Base-by-base conservation (phyloP, 2,888 invertebrate species). In the Mythimna vitellina region DNA sequence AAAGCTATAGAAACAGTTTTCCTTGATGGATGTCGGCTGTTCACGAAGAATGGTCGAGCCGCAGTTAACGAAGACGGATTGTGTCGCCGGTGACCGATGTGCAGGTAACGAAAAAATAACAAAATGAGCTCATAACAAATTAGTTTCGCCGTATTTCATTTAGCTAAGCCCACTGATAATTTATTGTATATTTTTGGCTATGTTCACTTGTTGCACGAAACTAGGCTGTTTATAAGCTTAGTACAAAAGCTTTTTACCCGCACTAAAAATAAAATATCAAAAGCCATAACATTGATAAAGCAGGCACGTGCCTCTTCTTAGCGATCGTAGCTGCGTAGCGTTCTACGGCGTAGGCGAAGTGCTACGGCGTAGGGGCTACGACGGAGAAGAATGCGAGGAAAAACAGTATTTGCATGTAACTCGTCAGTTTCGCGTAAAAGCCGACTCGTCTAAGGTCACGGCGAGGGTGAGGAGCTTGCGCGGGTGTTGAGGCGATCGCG, bases 41-140 rank as follows among this genome's bases (percentile, higher is more conserved):
- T 88, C 85, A 86, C 82, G 82, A 84, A 88, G 89, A 88, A 87
- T 85, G 82, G 84, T 82, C 85, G 86, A 85, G 85, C 80, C 83
- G 81, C 84, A 79, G 82, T 88, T 92, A 93, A 93, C 94, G 93
- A 94, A 94, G 94, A 94, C 88, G 87, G 85, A 94, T 94, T 78
- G 91, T 82, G 85, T 84, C 86, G 76, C 83, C 73, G 85, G 88
- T 92, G 92, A 91, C 92, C 90, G 90, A 91, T 89, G 89, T 86
- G 82, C 90, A 91, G 89, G 89, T 90, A 85, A 86, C 84, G 77
- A 86, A 88, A 88, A 89, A 90, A 86, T 86, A 84, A 87, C 86
- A 81, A 72, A 86, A 81, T 76, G 65, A 46, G 82, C 81, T 85
- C 82, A 80, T 82, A 85, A 82, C 81, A 86, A 89, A 89, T 88